Evolutionary conservation across 1,140 invertebrate genomes (phyloP).

Genomic region (Drosophila nebulosa): DNA sequence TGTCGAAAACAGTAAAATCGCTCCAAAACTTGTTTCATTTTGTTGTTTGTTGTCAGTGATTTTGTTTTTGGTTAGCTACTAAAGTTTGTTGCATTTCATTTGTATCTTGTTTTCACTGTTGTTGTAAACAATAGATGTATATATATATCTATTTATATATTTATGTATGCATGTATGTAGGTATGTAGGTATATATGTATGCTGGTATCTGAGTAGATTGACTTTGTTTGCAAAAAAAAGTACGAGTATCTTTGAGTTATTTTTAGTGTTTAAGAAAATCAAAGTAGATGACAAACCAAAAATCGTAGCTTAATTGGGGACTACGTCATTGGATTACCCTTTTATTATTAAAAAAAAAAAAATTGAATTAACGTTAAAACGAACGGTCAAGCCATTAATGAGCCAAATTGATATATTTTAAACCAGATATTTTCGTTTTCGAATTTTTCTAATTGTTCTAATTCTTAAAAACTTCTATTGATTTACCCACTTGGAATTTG

Average conservation of each 20-base stretch:
- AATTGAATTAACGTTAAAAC: background rate
- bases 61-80: conserved; percentile 54
- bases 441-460: background rate
- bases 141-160: conserved; percentile 14
- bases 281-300: background rate
- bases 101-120: conserved; percentile 10
- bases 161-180: background rate
- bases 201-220: conserved; percentile 54
- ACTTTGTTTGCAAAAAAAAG: conserved; percentile 35
- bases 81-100: conserved; percentile 55
- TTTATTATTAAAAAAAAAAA: background rate
- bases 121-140: conserved; percentile 13
- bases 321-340: background rate
- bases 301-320: background rate
- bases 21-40: conserved; percentile 70
- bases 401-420: no score
- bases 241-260: conserved; percentile 47
- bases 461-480: background rate
- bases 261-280: conserved; percentile 30
- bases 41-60: no score
- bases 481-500: no score
- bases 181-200: conserved; percentile 12
- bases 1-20: conserved; percentile 75
- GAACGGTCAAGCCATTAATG: no score
- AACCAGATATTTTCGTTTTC: no score